Percentiles rank a stretch among this genome's conserved stretches.
Evolutionary conservation across 1,140 invertebrate species (phyloP).

Genomic region (Idris sp.): DNA sequence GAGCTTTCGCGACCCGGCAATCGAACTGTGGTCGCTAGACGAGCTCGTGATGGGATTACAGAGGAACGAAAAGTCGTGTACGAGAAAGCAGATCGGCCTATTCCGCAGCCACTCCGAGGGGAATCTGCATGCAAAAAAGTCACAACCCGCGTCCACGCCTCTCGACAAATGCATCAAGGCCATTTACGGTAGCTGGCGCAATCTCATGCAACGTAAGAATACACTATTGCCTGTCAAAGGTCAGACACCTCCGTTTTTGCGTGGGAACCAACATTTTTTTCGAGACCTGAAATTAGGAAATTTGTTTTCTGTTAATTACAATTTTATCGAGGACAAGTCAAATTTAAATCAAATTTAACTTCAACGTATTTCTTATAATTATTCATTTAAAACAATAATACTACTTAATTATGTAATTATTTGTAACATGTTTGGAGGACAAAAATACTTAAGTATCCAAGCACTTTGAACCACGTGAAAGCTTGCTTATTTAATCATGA

Average conservation of each 20-base stretch:
- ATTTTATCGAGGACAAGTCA: too few species aligned
- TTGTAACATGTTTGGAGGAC: too few species aligned
- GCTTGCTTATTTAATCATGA: conserved; percentile 47
- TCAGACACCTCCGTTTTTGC: too few species aligned
- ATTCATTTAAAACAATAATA: too few species aligned
- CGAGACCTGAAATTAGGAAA: too few species aligned
- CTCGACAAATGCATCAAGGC: conserved; percentile 77
- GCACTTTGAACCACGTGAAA: too few species aligned
- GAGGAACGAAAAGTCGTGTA: conserved; percentile 46
- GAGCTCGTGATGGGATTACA: conserved; percentile 53
- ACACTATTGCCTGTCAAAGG: conserved; percentile 8
- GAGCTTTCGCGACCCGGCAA: conserved; percentile 78
- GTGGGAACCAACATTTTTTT: too few species aligned
- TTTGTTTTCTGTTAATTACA: too few species aligned
- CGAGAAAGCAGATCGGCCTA: conserved; percentile 64
- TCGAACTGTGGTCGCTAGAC: conserved; percentile 72
- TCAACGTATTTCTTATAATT: too few species aligned
- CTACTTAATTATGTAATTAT: too few species aligned
- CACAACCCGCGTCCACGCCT: conserved; percentile 60
- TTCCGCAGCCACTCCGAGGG: conserved; percentile 77
- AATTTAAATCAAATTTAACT: too few species aligned
- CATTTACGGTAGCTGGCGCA: conserved; percentile 78
- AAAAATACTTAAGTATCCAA: too few species aligned
- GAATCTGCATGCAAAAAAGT: conserved; percentile 68
- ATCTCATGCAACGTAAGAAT: conserved; percentile 77